Evolutionary conservation across 2,888 invertebrate genomes (phyloP), one percentile per base, ranked within the genome.

Genomic region (Eulithis prunata): DNA sequence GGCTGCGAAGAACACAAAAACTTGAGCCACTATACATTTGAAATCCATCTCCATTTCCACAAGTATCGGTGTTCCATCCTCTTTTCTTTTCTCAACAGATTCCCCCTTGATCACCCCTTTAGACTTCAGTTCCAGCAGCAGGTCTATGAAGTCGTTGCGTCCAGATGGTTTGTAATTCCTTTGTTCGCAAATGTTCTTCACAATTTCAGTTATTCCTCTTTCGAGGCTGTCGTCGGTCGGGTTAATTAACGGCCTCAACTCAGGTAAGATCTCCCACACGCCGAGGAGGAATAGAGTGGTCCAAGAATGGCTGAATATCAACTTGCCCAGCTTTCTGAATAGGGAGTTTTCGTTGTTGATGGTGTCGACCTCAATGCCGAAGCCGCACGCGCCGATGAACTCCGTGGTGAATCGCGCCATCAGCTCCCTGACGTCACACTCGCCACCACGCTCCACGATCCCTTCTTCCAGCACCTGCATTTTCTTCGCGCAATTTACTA

Each of bases 1-100:
- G n/a, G 91, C 93, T 6, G 79, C 83, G 41, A 90, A 90, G 71
- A 90, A 90, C 11, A 89, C 69, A 21, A 86, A 86, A 4, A 86
- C 81, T 71, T 89, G 89, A 4, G 89, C 86, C 2, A 74, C 81
- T 70, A 89, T 76, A 51, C 78, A 74, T 13, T 72, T 61, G 1
- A 79, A 68, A 54, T 82, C 80, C 77, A 88, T 76, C 38, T 87
- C 83, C 75, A 87, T 72, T 60, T 84, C 82, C 0, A 80, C 82
- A 10, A 66, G 63, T 12, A 74, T 64, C 4, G 87, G 80, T 2
- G 76, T 78, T 0, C 90, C 90, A 36, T 88, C 84, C 2, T 76
- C 54, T 36, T 75, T 75, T 51, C 68, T 72, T 13, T 78, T 80
- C 57, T 87, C 86, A 6, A 89, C 73, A 0, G 89, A 89, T 8